Evolutionary conservation across 2,113 vertebrate genomes (phyloP).

Genomic region (Nansenia antarctica): DNA sequence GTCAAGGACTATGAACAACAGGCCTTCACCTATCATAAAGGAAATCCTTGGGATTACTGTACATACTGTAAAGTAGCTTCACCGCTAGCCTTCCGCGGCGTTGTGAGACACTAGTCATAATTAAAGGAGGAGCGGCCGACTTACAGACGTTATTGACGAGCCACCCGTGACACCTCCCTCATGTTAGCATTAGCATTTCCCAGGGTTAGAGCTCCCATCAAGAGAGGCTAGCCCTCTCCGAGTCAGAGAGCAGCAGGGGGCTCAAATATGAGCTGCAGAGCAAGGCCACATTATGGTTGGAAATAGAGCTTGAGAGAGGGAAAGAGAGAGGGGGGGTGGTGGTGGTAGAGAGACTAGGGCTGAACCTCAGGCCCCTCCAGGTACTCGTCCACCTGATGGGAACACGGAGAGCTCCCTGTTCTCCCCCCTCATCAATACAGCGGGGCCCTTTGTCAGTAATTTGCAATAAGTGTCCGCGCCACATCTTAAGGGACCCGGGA

Average conservation of each 20-base stretch:
- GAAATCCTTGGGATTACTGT: background rate
- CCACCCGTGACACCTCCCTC: constrained; percentile 72
- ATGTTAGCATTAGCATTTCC: constrained; percentile 84
- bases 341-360: constrained; percentile 54
- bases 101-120: constrained; percentile 69
- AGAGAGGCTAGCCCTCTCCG: constrained; percentile 75
- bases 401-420: constrained; percentile 84
- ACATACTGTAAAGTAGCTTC: constrained; percentile 27
- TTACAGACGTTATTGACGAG: constrained; percentile 85
- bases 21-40: background rate
- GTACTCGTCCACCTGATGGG: constrained; percentile 86
- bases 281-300: constrained; percentile 69
- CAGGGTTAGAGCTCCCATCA: constrained; percentile 71
- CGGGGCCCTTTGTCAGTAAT: constrained; percentile 97
- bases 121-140: constrained; percentile 71
- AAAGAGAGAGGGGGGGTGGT: constrained; percentile 36
- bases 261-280: constrained; percentile 64
- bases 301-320: constrained; percentile 46
- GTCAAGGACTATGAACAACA: constrained; percentile 73
- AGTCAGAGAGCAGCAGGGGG: constrained; percentile 77
- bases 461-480: constrained; percentile 97
- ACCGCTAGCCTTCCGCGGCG: constrained; percentile 56
- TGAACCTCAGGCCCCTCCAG: constrained; percentile 75
- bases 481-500: constrained; percentile 90
- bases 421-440: constrained; percentile 92